Evolutionary conservation across 2,113 vertebrate genomes (phyloP), one percentile per base, ranked within the genome.

Genomic region (Macroglossus sobrinus): DNA sequence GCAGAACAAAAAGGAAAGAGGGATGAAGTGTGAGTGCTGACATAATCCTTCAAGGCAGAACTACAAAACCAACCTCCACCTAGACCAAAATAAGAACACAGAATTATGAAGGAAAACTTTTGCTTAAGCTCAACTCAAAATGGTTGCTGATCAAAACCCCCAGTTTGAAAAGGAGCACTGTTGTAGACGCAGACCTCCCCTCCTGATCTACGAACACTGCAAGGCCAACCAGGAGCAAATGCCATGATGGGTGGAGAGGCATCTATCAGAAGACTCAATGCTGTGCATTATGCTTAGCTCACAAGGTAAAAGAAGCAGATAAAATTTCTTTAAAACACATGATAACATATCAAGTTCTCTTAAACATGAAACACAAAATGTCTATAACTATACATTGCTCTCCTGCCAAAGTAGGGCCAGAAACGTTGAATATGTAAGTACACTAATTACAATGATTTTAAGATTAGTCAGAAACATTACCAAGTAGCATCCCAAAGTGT

Each of bases 401-500:
- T 93, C 87, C 69, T 97, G 97, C 97, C 97, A 98, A 97, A 98
- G 96, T 24, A 92, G 81, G 96, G 97, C 96, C 97, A 97, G 97
- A 98, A 98, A 98, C 92, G 64, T 97, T 98, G 97, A 96, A 91
- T 98, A 98, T 97, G 97, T 97, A 98, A 98, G 95, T 96, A 98
- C 95, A 98, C 95, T 98, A 97, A 97, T 97, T 97, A 98, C 97
- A 97, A 78, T 95, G 98, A 98, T 96, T 97, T 97, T 98, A 98
- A 98, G 98, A 80, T 97, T 94, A 97, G 93, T 97, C 96, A 96
- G 95, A 95, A 97, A 97, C 85, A 98, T 94, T 96, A 97, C 93
- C 95, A 96, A 98, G 95, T 98, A 98, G 98, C 98, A 97, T 98
- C 98, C 97, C 98, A 95, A 98, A 98, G 97, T 98, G 95, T 98